Evolutionary conservation across 1,140 invertebrate species (phyloP).

Genomic region (Spodoptera litura): DNA sequence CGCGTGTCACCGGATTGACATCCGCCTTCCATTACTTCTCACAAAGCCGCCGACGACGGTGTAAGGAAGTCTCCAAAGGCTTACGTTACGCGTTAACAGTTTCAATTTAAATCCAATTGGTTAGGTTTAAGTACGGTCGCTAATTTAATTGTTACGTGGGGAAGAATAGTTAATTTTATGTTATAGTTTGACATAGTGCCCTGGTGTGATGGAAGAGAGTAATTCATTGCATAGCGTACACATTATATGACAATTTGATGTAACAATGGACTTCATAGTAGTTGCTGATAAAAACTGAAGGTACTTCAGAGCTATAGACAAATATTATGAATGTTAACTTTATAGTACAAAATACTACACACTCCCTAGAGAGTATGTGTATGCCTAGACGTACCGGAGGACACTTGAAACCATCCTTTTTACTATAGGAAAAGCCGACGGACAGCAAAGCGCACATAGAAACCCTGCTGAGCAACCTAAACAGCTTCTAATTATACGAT

Average conservation of each 20-base stretch:
- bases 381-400: too few relatives aligned
- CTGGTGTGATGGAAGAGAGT: background rate
- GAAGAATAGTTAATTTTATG: background rate
- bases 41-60: constrained; percentile 49
- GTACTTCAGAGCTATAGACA: too few relatives aligned
- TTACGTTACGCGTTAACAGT: constrained; percentile 14
- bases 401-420: too few relatives aligned
- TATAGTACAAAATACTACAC: too few relatives aligned
- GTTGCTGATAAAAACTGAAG: too few relatives aligned
- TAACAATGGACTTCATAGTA: too few relatives aligned
- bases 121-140: background rate
- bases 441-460: background rate
- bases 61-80: constrained; percentile 49
- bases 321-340: too few relatives aligned
- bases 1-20: constrained; percentile 46
- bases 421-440: background rate
- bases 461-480: background rate
- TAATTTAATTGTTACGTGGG: constrained; percentile 9
- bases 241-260: too few relatives aligned
- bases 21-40: constrained; percentile 14
- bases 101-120: constrained; percentile 39
- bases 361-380: too few relatives aligned
- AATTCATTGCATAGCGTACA: too few relatives aligned
- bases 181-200: background rate
- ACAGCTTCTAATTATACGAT: constrained; percentile 16